Evolutionary conservation across 2,797 vertebrate species (phyloP), one percentile per base, ranked within the genome.

Genomic region (Acipenser oxyrinchus): DNA sequence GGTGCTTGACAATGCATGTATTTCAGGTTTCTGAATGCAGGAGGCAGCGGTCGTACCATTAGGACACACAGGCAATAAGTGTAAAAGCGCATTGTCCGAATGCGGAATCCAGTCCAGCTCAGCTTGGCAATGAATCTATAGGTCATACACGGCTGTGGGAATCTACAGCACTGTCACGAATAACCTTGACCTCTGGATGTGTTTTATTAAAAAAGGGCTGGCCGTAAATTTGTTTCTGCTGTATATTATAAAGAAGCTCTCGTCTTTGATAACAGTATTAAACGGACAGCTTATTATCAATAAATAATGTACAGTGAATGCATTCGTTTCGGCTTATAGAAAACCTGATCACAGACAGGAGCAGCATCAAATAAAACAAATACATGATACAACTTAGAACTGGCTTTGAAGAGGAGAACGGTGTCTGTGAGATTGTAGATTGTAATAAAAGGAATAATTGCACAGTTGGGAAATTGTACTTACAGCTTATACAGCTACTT

Each of bases 91-190:
- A 61, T 12, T 12, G 60, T n/a, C 23, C 60, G 23, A 9, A 6
- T 62, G 23, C 11, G 8, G 37, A 13, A 37, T 48, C 7, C 23
- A 23, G 15, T 62, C 15, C 15, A 62, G n/a, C 68, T 70, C 60
- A 71, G 72, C 62, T 66, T 61, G 50, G 63, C 63, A 73, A 67
- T 66, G 62, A 65, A 62, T 62, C 66, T 4, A 49, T 49, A 58
- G 69, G 65, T 74, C 66, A 66, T 65, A 70, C 66, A 68, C 50
- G 48, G 64, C 71, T 68, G 72, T 69, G 68, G 62, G 53, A 51
- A 23, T 71, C 51, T 59, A 65, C 67, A 69, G 60, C 57, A 62
- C 67, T 55, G 66, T 66, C 64, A 67, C 66, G 66, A 60, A 50
- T 15, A 55, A 65, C 62, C 65, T 53, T 70, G 68, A 75, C 73